phyloP scores from a whole-genome alignment of 1,140 invertebrate species.

The Cherax quadricarinatus region DNA sequence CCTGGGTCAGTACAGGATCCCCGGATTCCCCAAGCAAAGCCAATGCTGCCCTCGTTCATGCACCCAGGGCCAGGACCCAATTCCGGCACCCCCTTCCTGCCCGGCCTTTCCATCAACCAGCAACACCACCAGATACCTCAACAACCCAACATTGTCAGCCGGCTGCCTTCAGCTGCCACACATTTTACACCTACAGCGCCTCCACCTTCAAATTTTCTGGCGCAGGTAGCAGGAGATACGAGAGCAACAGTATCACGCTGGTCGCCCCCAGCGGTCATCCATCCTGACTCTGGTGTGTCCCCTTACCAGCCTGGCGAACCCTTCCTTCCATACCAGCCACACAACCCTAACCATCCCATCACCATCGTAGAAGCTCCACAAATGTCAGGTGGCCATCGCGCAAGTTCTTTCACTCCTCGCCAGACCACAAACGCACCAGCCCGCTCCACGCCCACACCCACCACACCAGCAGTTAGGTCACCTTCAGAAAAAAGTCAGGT shows the following conservation, averaged over 20 bases:
- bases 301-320: constrained; percentile 66
- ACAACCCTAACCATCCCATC: constrained; percentile 57
- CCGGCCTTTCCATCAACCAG: background rate
- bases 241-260: constrained; percentile 10
- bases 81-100: constrained; percentile 68
- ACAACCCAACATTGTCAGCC: background rate
- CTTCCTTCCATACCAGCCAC: constrained; percentile 66
- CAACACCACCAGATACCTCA: background rate
- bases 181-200: background rate
- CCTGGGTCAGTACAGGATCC: background rate
- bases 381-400: background rate
- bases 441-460: background rate
- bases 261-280: constrained; percentile 64
- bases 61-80: constrained; percentile 55
- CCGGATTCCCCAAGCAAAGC: background rate
- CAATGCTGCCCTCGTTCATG: constrained; percentile 39
- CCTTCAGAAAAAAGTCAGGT: constrained; percentile 6
- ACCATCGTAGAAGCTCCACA: constrained; percentile 49
- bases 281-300: constrained; percentile 66
- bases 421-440: background rate
- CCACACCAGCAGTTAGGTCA: background rate
- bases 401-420: background rate
- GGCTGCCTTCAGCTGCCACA: background rate
- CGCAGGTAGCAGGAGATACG: background rate
- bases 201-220: background rate